These are phyloP conservation scores for Hydrozoanthus tunicans DNA, from an alignment of 64 coral and sea anemone species.

Conservation along the genomic window DNA sequence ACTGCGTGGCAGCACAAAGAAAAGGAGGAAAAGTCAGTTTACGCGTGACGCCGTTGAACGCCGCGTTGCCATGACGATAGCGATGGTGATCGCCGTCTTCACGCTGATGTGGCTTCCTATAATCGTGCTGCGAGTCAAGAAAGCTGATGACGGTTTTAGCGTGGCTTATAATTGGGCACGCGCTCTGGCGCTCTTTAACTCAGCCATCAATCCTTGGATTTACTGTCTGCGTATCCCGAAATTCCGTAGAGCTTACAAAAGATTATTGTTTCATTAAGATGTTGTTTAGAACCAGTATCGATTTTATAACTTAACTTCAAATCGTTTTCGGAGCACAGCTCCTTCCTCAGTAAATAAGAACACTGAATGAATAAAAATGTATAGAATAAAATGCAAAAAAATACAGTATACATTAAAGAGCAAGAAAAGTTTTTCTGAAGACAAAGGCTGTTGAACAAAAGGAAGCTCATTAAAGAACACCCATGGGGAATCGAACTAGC, in stretches of 20 bases:
- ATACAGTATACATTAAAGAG: background rate
- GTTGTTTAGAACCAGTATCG: background rate
- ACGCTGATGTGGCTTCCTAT: no score
- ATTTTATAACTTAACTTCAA: background rate
- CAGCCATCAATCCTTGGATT: conserved; percentile 86
- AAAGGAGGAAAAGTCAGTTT: no score
- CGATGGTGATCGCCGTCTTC: no score
- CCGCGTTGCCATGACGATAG: no score
- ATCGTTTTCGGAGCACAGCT: no score
- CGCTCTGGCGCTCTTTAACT: conserved; percentile 76
- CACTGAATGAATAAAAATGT: background rate
- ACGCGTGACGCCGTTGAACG: no score
- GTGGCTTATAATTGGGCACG: conserved; percentile 88
- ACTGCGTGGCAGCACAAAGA: no score
- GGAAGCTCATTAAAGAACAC: no score
- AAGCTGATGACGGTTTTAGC: conserved; percentile 69
- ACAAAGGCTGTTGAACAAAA: background rate
- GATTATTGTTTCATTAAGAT: background rate
- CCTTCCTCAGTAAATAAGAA: background rate
- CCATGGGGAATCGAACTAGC: no score
- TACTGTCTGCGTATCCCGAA: conserved; percentile 83
- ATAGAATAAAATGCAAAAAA: background rate
- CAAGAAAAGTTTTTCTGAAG: background rate
- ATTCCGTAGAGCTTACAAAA: conserved; percentile 81
- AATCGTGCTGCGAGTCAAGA: conserved; percentile 61